Percentiles rank a stretch among this genome's conserved stretches.
Conservation (phyloP, 2,113 vertebrate genomes). For the Rhinolophus sinicus region DNA sequence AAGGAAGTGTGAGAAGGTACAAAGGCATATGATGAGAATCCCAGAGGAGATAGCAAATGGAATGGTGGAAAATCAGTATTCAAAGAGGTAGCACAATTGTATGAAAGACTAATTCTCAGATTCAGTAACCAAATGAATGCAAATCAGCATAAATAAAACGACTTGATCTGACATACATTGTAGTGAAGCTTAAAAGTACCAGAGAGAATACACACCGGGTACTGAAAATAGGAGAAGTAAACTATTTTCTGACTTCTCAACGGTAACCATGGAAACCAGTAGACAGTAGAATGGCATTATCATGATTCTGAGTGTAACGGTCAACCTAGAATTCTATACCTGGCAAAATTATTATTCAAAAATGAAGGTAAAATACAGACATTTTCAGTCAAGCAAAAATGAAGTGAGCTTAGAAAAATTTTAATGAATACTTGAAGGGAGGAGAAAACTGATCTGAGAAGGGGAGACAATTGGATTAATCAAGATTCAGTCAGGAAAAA, state of each 20-base stretch:
- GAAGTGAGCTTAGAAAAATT: background rate
- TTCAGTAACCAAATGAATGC: background rate
- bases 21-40: background rate
- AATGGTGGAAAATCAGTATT: background rate
- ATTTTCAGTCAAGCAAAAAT: background rate
- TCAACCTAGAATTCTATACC: background rate
- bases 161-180: background rate
- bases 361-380: background rate
- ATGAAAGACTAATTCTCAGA: background rate
- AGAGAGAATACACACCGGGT: background rate
- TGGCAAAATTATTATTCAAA: background rate
- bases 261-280: background rate
- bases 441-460: background rate
- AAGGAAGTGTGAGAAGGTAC: background rate
- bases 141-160: background rate
- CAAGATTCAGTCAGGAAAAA: background rate
- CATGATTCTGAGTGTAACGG: background rate
- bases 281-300: background rate
- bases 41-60: background rate
- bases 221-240: background rate
- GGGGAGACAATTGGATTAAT: background rate
- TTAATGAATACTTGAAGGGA: background rate
- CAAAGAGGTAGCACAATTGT: background rate
- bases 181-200: background rate
- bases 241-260: background rate